These are phyloP conservation scores for Myotis vivesi DNA, from an alignment of 2,797 vertebrate genomes.

Conservation along the genomic window DNA sequence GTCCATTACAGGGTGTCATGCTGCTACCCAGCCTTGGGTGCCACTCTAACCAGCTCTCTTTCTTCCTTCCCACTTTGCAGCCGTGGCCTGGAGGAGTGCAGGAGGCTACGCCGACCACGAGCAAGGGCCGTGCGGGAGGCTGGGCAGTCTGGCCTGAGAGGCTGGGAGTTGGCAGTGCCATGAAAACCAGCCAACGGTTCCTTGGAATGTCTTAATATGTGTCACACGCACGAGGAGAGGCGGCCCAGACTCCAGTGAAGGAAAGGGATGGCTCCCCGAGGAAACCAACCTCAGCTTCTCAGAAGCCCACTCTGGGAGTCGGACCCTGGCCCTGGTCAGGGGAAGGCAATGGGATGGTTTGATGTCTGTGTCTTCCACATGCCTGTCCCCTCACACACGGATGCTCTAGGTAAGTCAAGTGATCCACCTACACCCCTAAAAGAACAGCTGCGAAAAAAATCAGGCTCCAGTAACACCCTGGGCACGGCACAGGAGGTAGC, in stretches of 20 bases:
- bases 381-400: background rate
- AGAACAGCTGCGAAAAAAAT: background rate
- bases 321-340: too few species aligned
- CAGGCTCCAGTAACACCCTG: background rate
- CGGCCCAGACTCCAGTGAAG: background rate
- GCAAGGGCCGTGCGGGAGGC: too few species aligned
- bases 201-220: background rate
- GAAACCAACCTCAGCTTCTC: background rate
- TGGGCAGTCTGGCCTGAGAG: rapidly evolving
- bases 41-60: background rate
- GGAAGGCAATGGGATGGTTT: rapidly evolving
- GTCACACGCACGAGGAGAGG: too few species aligned
- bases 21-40: background rate
- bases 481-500: background rate
- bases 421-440: background rate
- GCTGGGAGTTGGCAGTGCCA: too few species aligned
- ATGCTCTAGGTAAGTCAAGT: background rate
- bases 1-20: background rate
- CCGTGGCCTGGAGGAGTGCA: rapidly evolving
- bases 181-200: background rate
- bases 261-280: background rate
- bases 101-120: rapidly evolving
- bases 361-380: rapidly evolving
- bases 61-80: background rate
- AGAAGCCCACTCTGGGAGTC: background rate